Evolutionary conservation across 2,888 invertebrate genomes (phyloP), one percentile per base, ranked within the genome.

Genomic region (Macrophya alboannulata): DNA sequence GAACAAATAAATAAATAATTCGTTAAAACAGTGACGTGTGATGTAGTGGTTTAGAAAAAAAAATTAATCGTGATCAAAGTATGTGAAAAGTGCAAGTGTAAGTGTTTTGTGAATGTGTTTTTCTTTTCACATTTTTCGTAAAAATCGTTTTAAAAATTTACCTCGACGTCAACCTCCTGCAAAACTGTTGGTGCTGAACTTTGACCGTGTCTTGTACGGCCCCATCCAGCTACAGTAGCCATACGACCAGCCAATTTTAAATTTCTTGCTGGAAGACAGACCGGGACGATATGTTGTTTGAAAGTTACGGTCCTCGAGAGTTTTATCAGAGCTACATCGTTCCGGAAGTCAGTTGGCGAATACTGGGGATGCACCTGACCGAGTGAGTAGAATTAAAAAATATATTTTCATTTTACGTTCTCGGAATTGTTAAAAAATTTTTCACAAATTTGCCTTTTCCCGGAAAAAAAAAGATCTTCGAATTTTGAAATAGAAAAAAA

Each of bases 211-310:
- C 98, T 95, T 0, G 98, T 98, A 40, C 98, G 94, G 0, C 98
- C 98, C 98, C 98, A 99, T 0, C 98, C 98, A 0, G 97, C 98
- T 0, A 98, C 98, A 0, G 98, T 98, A 71, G 98, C 98, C 94
- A 97, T 97, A 91, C 97, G 97, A 0, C 98, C 98, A 0, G 97
- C 96, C 31, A 98, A 93, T 92, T 98, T 98, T 87, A 97, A 94
- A 91, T 95, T 95, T 89, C 96, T 96, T 86, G 96, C 96, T 25
- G 99, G 98, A 65, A 99, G 94, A 92, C 99, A 99, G 9, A 99
- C 98, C 1, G 98, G 98, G 74, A 98, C 94, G 87, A 99, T 98
- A 93, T 99, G 98, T 90, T 98, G 98, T 90, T 98, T 98, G 93
- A 97, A 98, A 25, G 96, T 95, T 3, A 99, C 98, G 43, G 96